Evolutionary conservation across 2,797 vertebrate genomes (phyloP).

Genomic region (Galagoides demidoff): DNA sequence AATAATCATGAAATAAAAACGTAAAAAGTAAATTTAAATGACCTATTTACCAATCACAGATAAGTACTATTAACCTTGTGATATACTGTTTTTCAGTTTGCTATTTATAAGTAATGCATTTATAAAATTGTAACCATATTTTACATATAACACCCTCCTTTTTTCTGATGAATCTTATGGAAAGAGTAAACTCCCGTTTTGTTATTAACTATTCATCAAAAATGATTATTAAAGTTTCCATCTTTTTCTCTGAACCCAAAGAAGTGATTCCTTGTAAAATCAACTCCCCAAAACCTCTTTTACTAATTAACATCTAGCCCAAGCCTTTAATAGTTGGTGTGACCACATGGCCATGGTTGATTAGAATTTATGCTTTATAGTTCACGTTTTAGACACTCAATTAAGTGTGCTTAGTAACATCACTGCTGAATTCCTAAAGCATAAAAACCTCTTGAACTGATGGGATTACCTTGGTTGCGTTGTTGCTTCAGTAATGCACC

Average conservation of each 20-base stretch:
- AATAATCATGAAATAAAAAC: conserved; percentile 38
- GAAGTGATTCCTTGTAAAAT: conserved; percentile 49
- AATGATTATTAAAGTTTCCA: neutral
- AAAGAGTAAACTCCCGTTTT: neutral
- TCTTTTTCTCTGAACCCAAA: conserved; percentile 6
- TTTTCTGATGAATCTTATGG: neutral
- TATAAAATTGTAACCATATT: conserved; percentile 1
- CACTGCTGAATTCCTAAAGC: conserved; percentile 43
- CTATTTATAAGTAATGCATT: neutral
- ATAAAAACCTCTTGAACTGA: neutral
- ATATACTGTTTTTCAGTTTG: neutral
- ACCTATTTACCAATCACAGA: neutral
- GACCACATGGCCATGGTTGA: neutral
- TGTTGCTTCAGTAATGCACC: conserved; percentile 54
- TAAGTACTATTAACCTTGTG: neutral
- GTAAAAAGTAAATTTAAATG: conserved; percentile 13
- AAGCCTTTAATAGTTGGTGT: neutral
- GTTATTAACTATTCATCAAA: conserved; percentile 13
- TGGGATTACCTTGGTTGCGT: conserved; percentile 36
- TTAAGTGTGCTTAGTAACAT: neutral
- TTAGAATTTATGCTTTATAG: neutral
- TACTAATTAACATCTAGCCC: conserved; percentile 9
- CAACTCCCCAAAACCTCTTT: neutral
- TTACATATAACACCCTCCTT: neutral
- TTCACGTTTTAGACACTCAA: conserved; percentile 7